Percentiles rank a stretch among this genome's conserved stretches.
phyloP scores from a whole-genome alignment of 1,140 invertebrate genomes.

The Pteromalus puparum region DNA sequence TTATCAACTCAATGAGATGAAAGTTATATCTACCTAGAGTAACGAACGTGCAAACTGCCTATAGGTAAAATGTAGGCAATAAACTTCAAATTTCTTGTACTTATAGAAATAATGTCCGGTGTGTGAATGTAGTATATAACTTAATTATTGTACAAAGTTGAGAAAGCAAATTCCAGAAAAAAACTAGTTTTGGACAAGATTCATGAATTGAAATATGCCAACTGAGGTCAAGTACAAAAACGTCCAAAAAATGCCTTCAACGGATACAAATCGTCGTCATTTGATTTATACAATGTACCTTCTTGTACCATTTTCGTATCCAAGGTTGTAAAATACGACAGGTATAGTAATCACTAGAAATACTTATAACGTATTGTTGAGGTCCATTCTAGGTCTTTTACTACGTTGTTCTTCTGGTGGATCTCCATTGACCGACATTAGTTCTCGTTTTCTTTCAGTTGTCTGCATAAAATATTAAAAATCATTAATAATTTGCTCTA shows the following conservation, averaged over 20 bases:
- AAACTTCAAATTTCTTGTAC: constrained; percentile 14
- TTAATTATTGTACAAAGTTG: constrained; percentile 47
- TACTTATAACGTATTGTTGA: constrained; percentile 67
- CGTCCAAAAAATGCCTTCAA: constrained; percentile 43
- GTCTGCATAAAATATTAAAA: constrained; percentile 58
- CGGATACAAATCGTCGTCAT: constrained; percentile 33
- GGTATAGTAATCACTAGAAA: constrained; percentile 39
- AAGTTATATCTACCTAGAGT: constrained; percentile 18
- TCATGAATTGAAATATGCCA: neutral
- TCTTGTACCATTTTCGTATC: constrained; percentile 22
- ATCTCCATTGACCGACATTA: constrained; percentile 67
- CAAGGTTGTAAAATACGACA: constrained; percentile 34
- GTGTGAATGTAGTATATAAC: constrained; percentile 19
- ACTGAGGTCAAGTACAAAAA: constrained; percentile 28
- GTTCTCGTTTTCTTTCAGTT: constrained; percentile 71
- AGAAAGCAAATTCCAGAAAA: constrained; percentile 35
- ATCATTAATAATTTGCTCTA: neutral
- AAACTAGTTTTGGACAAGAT: constrained; percentile 14
- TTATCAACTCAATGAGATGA: constrained; percentile 33
- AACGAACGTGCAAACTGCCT: constrained; percentile 23
- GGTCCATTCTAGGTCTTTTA: constrained; percentile 72
- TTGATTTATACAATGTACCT: constrained; percentile 45
- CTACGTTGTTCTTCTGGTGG: constrained; percentile 69
- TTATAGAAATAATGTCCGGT: constrained; percentile 20
- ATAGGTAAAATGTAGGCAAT: neutral